Base-by-base conservation (phyloP, 2,888 invertebrate genomes). In the Drosophila mayaguana region DNA sequence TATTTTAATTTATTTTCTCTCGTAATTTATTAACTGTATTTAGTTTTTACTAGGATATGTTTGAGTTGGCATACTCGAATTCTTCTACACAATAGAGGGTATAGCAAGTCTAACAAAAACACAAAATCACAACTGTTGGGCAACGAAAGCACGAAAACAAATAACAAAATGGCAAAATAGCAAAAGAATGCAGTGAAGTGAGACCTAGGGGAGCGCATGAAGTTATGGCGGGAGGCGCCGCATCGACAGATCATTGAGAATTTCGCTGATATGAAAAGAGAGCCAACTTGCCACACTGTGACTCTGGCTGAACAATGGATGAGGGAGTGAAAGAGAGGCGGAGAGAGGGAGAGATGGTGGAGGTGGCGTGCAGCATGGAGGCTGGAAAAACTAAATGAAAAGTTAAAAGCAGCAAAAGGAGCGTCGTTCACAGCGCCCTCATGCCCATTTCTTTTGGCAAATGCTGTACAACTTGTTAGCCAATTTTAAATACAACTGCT, bases 401-500 rank as follows among this genome's bases (percentile, higher is more conserved):
- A 87, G 77, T 83, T 68, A 72, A 81, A 65, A 70, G 64, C 61
- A 69, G 51, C 61, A 71, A 68, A 70, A 70, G 25, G 59, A 66
- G 75, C 55, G 48, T 68, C 42, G 45, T 57, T 55, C 50, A 16
- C 53, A 43, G 25, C 46, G 53, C 63, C 61, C 59, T 53, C 64
- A 72, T 46, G 45, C 25, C 28, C 38, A 38, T 48, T 72, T 70
- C 75, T 71, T 83, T 65, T 75, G 64, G 63, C 73, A 57, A 66
- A 72, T 72, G 81, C 75, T 69, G 67, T 77, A 83, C 83, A 83
- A 88, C 72, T 83, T 88, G 83, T 85, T 83, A 75, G 88, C 88
- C 83, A 83, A 83, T 83, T 83, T 83, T 83, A 88, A 83, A 83
- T 83, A 83, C 86, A 83, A 80, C 78, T 90, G 90, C 89, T 90